These are phyloP conservation scores for Drosophila teissieri DNA, from an alignment of 1,140 invertebrate species.

Conservation along the genomic window DNA sequence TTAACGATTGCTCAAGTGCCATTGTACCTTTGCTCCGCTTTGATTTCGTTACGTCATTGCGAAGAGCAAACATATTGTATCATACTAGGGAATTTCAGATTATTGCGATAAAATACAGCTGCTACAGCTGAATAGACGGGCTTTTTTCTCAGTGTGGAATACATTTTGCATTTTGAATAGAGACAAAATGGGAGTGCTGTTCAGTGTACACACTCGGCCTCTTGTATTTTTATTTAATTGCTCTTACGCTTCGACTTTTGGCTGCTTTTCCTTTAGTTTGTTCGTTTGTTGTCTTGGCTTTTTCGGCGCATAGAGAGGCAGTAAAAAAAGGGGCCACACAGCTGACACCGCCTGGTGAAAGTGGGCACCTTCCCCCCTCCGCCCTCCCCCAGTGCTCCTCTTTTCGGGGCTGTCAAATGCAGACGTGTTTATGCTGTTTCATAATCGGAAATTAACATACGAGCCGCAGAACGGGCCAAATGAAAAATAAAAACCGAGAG, in stretches of 20 bases:
- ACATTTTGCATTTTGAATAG: constrained; percentile 26
- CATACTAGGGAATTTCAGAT: too few species aligned
- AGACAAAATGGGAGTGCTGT: constrained; percentile 32
- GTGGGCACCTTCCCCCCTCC: constrained; percentile 39
- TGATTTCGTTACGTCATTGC: too few species aligned
- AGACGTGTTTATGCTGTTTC: constrained; percentile 70
- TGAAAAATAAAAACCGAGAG: background rate
- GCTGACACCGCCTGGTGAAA: constrained; percentile 72
- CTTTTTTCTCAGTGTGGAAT: constrained; percentile 10
- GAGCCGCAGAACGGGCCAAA: constrained; percentile 21
- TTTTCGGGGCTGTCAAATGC: constrained; percentile 39
- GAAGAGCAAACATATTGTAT: background rate
- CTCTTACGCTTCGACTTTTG: constrained; percentile 59
- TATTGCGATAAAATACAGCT: too few species aligned
- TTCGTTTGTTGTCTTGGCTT: constrained; percentile 67
- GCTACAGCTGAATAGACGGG: too few species aligned
- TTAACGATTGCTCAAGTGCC: too few species aligned
- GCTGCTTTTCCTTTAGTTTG: constrained; percentile 49
- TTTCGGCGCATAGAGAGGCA: constrained; percentile 32
- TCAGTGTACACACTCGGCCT: constrained; percentile 14
- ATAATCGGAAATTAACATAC: constrained; percentile 81
- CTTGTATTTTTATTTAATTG: constrained; percentile 67
- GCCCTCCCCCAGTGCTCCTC: background rate
- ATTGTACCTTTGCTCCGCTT: too few species aligned
- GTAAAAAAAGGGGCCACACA: constrained; percentile 55